phyloP scores from a whole-genome alignment of 2,797 vertebrate genomes.

The Rhynchotus rufescens region DNA sequence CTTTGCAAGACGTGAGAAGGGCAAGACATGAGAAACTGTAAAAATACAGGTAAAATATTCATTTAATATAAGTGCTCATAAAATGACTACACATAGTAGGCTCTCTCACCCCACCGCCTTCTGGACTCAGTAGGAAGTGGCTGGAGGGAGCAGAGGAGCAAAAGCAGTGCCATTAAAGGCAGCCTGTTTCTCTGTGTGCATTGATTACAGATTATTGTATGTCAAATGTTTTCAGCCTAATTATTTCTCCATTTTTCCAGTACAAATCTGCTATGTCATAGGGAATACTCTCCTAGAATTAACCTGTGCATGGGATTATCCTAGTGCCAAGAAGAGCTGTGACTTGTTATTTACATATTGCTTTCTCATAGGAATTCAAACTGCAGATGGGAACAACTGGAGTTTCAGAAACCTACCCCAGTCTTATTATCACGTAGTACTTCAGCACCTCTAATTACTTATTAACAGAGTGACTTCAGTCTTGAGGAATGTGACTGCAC shows the following conservation, averaged over 20 bases:
- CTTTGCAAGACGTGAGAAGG: neutral
- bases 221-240: neutral
- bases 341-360: slow-evolving; percentile 7
- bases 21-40: neutral
- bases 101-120: neutral
- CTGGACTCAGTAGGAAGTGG: neutral
- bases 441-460: neutral
- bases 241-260: neutral
- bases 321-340: neutral
- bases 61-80: neutral
- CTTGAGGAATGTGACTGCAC: neutral
- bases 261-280: neutral
- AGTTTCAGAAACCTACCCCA: neutral
- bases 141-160: neutral
- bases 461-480: neutral
- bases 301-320: neutral
- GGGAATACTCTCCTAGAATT: neutral
- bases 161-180: neutral
- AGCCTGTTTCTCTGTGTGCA: neutral
- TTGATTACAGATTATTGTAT: neutral
- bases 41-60: neutral
- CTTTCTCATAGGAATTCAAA: slow-evolving; percentile 14
- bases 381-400: neutral
- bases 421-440: neutral
- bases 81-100: neutral